A percentile compares a stretch with the other conserved stretches of the same genome.
These are phyloP conservation scores for Nomada lathburiana DNA, from an alignment of 2,888 invertebrate species.

Conservation along the genomic window DNA sequence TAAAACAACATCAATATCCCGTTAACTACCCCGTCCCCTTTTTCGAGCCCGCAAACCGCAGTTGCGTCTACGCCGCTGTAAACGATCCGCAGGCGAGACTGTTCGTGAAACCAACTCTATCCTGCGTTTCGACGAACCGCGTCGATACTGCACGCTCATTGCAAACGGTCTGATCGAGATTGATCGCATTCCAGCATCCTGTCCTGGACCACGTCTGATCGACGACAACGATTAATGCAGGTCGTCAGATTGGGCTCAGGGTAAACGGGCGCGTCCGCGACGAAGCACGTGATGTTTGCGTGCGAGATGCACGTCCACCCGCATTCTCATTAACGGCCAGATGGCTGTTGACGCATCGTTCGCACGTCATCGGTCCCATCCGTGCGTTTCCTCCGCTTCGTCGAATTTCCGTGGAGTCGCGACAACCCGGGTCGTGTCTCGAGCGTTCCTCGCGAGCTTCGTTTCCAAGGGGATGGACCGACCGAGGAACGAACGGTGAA, in stretches of 20 bases:
- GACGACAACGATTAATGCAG: slow-evolving; percentile 74
- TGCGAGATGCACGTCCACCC: slow-evolving; percentile 19
- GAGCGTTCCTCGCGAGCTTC: not conserved
- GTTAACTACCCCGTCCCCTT: not conserved
- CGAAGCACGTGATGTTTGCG: slow-evolving; percentile 36
- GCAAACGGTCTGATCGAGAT: slow-evolving; percentile 68
- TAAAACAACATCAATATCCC: not conserved
- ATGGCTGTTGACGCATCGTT: slow-evolving; percentile 59
- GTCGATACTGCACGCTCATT: slow-evolving; percentile 64
- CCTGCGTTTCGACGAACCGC: slow-evolving; percentile 45
- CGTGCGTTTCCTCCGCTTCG: not conserved
- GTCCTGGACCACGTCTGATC: slow-evolving; percentile 59
- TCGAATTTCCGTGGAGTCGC: not conserved
- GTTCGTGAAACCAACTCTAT: slow-evolving; percentile 55
- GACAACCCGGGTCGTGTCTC: not conserved
- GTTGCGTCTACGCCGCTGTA: not conserved
- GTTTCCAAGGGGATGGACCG: slow-evolving; percentile 34
- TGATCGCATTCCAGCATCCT: slow-evolving; percentile 67
- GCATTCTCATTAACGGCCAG: slow-evolving; percentile 52
- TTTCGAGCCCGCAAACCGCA: not conserved
- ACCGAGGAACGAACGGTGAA: slow-evolving; percentile 64
- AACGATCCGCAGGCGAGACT: slow-evolving; percentile 4
- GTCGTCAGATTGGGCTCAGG: slow-evolving; percentile 64
- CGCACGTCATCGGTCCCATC: slow-evolving; percentile 38
- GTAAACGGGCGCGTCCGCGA: slow-evolving; percentile 55